Conservation (phyloP, 2,888 invertebrate genomes). For the Labia minor region DNA sequence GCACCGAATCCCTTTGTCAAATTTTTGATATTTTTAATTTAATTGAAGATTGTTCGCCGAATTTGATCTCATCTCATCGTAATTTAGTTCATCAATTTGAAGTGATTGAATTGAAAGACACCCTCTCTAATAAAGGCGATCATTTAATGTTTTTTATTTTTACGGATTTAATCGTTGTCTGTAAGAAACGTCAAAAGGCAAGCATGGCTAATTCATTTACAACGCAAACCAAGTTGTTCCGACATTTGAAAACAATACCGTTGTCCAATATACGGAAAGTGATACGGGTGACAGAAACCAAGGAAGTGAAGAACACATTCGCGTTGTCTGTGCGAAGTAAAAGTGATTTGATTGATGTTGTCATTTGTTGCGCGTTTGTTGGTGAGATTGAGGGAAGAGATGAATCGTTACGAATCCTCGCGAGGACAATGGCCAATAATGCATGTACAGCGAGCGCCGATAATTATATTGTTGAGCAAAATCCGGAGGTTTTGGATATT, state of each 20-base stretch:
- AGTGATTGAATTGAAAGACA: conserved; percentile 4
- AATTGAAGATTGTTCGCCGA: neutral
- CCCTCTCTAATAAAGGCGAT: neutral
- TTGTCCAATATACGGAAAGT: neutral
- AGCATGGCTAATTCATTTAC: neutral
- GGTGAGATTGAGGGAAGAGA: neutral
- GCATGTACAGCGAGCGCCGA: neutral
- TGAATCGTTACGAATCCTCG: neutral
- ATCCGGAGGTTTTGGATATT: neutral
- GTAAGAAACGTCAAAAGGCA: neutral
- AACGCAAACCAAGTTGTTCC: neutral
- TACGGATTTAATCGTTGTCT: neutral
- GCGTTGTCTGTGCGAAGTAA: neutral
- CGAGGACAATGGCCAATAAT: neutral
- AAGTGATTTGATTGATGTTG: neutral
- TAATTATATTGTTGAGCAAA: neutral
- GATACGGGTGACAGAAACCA: neutral
- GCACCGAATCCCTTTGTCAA: neutral
- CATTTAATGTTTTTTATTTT: neutral
- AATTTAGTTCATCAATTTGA: conserved; percentile 2
- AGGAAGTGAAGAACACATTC: neutral
- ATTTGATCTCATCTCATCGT: conserved; percentile 1
- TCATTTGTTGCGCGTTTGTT: neutral
- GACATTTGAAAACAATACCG: neutral
- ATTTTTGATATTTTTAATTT: conserved; percentile 2